These are phyloP conservation scores for Cheiracanthium punctorium DNA, from an alignment of 2,888 invertebrate genomes.

Conservation along the genomic window DNA sequence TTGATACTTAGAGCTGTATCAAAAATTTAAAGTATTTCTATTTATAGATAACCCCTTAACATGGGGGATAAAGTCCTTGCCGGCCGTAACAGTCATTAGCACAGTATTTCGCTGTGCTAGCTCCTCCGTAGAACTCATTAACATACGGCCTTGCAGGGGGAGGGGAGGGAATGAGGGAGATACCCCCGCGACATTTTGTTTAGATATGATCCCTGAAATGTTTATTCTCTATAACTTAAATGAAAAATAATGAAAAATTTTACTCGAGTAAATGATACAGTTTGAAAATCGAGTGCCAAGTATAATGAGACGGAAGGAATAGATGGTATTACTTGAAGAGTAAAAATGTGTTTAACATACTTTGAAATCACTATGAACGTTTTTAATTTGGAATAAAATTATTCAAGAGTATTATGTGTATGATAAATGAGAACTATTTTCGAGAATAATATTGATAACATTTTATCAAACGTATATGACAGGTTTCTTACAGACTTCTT, in stretches of 20 bases:
- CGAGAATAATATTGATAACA: too few species aligned
- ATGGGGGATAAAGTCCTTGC: slow-evolving; percentile 59
- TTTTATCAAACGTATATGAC: too few species aligned
- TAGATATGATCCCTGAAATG: slow-evolving; percentile 23
- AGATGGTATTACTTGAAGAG: slow-evolving; percentile 1
- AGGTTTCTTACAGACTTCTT: too few species aligned
- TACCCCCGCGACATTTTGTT: slow-evolving; percentile 40
- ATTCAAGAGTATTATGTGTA: too few species aligned
- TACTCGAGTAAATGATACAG: background rate
- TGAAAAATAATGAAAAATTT: background rate
- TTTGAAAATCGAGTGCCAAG: background rate
- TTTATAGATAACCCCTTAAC: slow-evolving; percentile 23
- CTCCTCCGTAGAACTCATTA: slow-evolving; percentile 63
- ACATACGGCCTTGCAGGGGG: slow-evolving; percentile 59
- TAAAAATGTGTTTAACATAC: background rate
- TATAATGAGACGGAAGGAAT: background rate
- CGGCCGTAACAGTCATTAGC: slow-evolving; percentile 62
- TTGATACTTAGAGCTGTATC: background rate
- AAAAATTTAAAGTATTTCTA: background rate
- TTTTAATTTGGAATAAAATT: too few species aligned
- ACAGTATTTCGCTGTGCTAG: slow-evolving; percentile 38
- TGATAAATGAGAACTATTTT: too few species aligned
- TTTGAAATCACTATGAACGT: background rate
- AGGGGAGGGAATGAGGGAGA: slow-evolving; percentile 8
- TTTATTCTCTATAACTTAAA: slow-evolving; percentile 18